A percentile compares a stretch with the other conserved stretches of the same genome.
These are phyloP conservation scores for Brachionus calyciflorus DNA, from an alignment of 1,140 invertebrate species.

Conservation along the genomic window DNA sequence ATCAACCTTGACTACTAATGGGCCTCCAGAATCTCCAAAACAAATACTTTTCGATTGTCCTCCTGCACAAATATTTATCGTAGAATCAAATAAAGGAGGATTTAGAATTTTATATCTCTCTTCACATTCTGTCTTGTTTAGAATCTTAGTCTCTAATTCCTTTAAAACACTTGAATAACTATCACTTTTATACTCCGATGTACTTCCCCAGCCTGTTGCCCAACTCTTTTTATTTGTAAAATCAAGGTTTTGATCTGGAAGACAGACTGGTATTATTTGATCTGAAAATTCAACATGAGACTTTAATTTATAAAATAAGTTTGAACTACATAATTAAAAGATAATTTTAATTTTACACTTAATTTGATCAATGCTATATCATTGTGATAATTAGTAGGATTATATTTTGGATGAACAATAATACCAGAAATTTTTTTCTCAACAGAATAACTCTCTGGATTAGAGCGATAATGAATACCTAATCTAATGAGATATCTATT, in stretches of 20 bases:
- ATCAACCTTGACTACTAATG: neutral
- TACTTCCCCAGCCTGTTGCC: neutral
- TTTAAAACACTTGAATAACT: neutral
- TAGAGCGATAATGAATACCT: neutral
- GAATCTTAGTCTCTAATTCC: neutral
- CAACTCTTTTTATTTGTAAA: neutral
- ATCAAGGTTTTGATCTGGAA: constrained; percentile 1
- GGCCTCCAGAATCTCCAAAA: neutral
- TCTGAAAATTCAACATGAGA: neutral
- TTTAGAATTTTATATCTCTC: neutral
- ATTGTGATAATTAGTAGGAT: neutral
- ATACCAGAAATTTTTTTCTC: neutral
- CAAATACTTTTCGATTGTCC: neutral
- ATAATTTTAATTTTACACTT: too few relatives aligned
- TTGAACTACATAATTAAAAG: too few relatives aligned
- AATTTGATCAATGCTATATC: constrained; percentile 29
- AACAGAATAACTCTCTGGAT: neutral
- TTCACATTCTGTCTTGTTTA: neutral
- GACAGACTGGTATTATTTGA: neutral
- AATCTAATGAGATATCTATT: too few relatives aligned
- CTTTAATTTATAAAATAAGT: neutral
- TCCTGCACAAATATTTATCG: neutral
- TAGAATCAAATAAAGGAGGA: neutral
- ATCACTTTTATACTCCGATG: neutral
- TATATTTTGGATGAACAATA: neutral